Conservation (phyloP, 2,113 vertebrate species). For the Orientallactaga bullata region DNA sequence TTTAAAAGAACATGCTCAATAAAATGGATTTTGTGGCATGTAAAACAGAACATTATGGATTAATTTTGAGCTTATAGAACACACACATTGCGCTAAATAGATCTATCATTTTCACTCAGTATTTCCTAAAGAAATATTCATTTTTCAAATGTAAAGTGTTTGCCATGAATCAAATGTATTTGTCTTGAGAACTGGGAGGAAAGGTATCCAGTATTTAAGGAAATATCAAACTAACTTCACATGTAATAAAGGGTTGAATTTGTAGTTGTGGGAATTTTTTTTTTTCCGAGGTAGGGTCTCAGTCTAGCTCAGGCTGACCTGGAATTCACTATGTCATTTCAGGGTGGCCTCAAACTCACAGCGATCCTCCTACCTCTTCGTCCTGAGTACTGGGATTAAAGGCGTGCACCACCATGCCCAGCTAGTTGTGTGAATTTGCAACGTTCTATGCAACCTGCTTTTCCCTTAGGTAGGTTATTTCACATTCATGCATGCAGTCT, state of each 20-base stretch:
- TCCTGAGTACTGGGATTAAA: no score
- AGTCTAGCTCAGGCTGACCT: no score
- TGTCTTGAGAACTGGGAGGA: background rate
- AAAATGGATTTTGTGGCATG: constrained; percentile 28
- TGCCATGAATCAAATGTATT: background rate
- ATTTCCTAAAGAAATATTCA: constrained; percentile 5
- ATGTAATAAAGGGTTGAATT: background rate
- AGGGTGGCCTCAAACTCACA: no score
- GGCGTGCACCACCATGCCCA: no score
- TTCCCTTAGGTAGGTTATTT: background rate
- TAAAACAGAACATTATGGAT: background rate
- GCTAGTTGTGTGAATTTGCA: background rate
- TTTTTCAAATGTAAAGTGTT: constrained; percentile 24
- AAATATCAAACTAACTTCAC: background rate
- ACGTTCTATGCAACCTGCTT: background rate
- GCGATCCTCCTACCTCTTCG: no score
- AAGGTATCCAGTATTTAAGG: background rate
- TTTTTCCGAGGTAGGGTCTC: no score
- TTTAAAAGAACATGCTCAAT: background rate
- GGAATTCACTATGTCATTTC: no score
- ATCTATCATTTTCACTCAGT: background rate
- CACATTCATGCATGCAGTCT: background rate
- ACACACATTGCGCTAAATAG: background rate
- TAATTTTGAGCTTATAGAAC: constrained; percentile 10
- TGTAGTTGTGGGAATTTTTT: background rate